These are phyloP conservation scores for Aspidiotus destructor DNA, from an alignment of 2,888 invertebrate genomes.

Conservation along the genomic window DNA sequence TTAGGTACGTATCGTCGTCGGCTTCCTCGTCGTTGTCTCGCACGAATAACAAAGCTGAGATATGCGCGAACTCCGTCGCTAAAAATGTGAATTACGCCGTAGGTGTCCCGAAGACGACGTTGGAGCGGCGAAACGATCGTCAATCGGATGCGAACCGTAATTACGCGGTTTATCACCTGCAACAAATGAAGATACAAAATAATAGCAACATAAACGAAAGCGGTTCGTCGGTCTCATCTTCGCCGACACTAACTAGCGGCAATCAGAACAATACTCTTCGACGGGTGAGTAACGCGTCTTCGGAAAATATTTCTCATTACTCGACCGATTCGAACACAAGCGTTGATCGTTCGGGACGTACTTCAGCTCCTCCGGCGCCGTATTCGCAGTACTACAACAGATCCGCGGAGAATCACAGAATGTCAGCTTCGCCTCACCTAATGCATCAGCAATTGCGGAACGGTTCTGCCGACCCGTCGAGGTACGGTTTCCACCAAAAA, in stretches of 20 bases:
- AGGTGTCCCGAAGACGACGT: neutral
- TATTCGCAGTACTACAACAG: conserved; percentile 14
- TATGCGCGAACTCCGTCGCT: neutral
- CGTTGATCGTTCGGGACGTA: neutral
- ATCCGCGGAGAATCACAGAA: neutral
- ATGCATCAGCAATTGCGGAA: neutral
- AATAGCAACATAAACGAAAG: neutral
- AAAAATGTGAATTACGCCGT: neutral
- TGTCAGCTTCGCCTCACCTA: neutral
- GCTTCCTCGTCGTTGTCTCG: neutral
- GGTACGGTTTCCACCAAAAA: neutral
- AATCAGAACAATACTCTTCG: neutral
- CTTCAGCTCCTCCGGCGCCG: neutral
- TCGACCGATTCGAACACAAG: neutral
- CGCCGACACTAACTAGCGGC: neutral
- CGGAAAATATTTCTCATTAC: neutral
- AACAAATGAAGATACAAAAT: neutral
- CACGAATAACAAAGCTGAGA: too few relatives aligned
- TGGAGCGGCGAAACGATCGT: too few relatives aligned
- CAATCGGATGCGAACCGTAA: neutral
- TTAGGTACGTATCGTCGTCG: neutral
- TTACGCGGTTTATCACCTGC: neutral
- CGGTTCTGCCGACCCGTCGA: too few relatives aligned
- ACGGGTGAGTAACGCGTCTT: neutral
- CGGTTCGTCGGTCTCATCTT: conserved; percentile 9